Evolutionary conservation across 2,888 invertebrate species (phyloP).

Genomic region (Zeuzera pyrina): DNA sequence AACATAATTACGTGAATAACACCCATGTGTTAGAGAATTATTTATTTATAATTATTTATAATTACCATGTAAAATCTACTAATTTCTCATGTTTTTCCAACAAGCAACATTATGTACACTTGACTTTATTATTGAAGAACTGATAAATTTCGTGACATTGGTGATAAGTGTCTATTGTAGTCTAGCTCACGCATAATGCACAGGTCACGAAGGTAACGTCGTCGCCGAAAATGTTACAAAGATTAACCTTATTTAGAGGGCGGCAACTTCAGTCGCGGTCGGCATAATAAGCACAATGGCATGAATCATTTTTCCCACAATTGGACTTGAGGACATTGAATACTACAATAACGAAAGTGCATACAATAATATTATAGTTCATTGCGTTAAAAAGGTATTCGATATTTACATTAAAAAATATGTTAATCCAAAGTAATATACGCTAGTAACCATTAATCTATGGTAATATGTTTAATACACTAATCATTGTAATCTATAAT

Average conservation of each 20-base stretch:
- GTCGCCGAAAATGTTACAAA: conserved; percentile 38
- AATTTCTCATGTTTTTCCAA: background rate
- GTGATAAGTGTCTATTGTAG: conserved; percentile 2
- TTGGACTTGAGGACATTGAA: conserved; percentile 20
- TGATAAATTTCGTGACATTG: no score
- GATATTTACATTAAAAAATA: no score
- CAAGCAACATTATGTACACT: background rate
- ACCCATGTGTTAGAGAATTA: no score
- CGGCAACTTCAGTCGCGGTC: conserved; percentile 39
- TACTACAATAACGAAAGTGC: conserved; percentile 12
- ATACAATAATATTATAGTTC: conserved; percentile 14
- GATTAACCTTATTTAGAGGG: conserved; percentile 47
- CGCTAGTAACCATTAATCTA: no score
- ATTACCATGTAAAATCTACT: no score
- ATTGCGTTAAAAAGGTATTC: no score
- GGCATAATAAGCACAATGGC: conserved; percentile 40
- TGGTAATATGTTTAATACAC: no score
- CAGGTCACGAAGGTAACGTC: conserved; percentile 16
- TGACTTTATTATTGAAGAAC: no score
- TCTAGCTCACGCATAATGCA: conserved; percentile 15
- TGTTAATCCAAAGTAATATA: no score
- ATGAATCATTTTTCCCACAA: conserved; percentile 54
- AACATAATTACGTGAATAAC: no score
- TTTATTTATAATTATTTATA: no score
- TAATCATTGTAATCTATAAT: no score